A percentile compares a stretch with the other conserved stretches of the same genome.
These are phyloP conservation scores for Otis tarda DNA, from an alignment of 2,113 vertebrate species.

Conservation along the genomic window DNA sequence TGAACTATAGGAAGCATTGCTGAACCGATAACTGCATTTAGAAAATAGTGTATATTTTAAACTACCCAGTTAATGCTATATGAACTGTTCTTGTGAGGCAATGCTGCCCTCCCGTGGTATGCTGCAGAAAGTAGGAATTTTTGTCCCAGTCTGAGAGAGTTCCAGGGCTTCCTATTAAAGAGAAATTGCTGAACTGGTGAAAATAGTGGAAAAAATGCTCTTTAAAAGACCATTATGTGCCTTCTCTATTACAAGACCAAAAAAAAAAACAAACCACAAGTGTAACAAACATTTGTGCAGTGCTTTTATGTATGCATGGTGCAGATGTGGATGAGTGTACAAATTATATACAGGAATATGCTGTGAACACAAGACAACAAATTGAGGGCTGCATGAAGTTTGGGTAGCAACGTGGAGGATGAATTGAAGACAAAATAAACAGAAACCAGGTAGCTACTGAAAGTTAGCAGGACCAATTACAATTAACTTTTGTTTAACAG, in stretches of 20 bases:
- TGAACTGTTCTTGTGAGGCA: not conserved
- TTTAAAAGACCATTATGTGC: not conserved
- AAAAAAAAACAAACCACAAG: not conserved
- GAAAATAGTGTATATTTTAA: not conserved
- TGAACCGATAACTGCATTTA: not conserved
- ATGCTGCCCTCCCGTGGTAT: conserved; percentile 60
- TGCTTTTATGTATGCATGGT: not conserved
- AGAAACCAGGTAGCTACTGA: not conserved
- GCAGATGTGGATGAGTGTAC: not conserved
- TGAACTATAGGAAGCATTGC: not conserved
- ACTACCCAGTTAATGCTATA: not conserved
- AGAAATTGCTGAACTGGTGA: not conserved
- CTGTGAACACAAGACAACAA: not conserved
- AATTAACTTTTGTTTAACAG: not conserved
- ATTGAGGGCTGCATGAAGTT: not conserved
- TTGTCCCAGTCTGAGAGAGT: not conserved
- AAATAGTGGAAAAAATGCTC: not conserved
- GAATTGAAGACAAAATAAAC: not conserved
- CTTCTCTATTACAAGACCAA: not conserved
- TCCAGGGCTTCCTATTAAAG: not conserved
- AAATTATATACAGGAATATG: not conserved
- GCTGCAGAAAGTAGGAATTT: not conserved
- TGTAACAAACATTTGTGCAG: not conserved
- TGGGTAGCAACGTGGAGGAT: not conserved
- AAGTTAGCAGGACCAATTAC: not conserved